Base-by-base conservation (phyloP, 2,797 vertebrate genomes). In the Uromys caudimaculatus region DNA sequence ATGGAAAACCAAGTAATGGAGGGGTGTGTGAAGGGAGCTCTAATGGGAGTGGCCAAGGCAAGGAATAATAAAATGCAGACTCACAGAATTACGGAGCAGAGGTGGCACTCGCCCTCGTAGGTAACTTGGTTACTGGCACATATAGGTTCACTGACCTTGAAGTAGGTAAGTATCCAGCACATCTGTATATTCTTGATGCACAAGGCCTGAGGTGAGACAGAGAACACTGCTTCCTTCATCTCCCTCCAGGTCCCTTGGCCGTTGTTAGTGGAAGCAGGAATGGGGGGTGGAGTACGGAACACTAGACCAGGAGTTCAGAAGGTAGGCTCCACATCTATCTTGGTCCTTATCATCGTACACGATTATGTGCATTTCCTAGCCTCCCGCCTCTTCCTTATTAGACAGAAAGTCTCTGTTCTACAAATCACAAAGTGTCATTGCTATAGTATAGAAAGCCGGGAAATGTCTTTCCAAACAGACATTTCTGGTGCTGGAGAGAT, bases 71-170 rank as follows among this genome's bases (percentile, higher is more conserved):
- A 84, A 93, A 58, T n/a, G 3, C 82, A 60, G 41, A 93, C 96
- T 97, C 75, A 97, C 93, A 96, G 29, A 29, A 96, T 58, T 52
- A 27, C 19, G 44, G 11, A 95, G 76, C 94, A 97, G 83, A 97
- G 95, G 4, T 96, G 91, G 23, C 97, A 96, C 41, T 97, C 94
- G 0, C 96, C 56, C 19, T 2, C 52, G 47, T 97, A 97, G 87
- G 97, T 96, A 6, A 54, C 9, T 2, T 21, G n/a, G 79, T 97
- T 95, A n/a, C 91, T 97, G 93, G 75, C 97, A n/a, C 97, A 97
- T 76, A 96, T 50, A 24, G 50, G 84, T 27, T 91, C 87, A 13
- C 62, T 94, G n/a, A 90, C 90, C 58, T 81, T 77, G 75, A 67
- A n/a, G 91, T 81, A 94, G 90, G 91, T 54, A 9, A 95, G 0